Conservation (phyloP, 1,140 invertebrate species). For the Himalopsyche phryganea region DNA sequence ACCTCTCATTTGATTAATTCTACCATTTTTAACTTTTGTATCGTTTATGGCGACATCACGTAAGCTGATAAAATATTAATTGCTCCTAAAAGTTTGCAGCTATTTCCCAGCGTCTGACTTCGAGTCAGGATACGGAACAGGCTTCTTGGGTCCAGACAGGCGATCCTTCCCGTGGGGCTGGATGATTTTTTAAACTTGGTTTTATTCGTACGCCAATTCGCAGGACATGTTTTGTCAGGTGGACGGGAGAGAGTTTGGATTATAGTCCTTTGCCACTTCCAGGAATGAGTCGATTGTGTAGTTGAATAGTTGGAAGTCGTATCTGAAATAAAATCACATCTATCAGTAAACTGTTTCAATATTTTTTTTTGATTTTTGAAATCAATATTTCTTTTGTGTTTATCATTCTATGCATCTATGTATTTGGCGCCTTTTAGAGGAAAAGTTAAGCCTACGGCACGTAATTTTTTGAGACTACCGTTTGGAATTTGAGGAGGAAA, state of each 20-base stretch:
- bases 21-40: too few species aligned
- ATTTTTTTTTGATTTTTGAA: slow-evolving; percentile 4
- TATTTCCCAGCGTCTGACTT: neutral
- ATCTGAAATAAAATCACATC: slow-evolving; percentile 51
- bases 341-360: neutral
- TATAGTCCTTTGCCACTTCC: slow-evolving; percentile 58
- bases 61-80: too few species aligned
- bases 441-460: too few species aligned
- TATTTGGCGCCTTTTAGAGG: too few species aligned
- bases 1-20: too few species aligned
- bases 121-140: neutral
- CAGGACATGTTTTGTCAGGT: slow-evolving; percentile 31
- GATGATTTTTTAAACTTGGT: slow-evolving; percentile 4
- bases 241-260: slow-evolving; percentile 31
- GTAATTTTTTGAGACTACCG: too few species aligned
- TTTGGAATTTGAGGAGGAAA: too few species aligned
- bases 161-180: slow-evolving; percentile 6
- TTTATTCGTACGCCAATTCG: slow-evolving; percentile 29
- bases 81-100: neutral
- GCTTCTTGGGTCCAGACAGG: neutral
- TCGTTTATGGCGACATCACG: too few species aligned
- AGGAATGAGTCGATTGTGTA: slow-evolving; percentile 74
- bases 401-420: neutral
- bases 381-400: neutral
- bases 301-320: slow-evolving; percentile 82